Base-by-base conservation (phyloP, 1,140 invertebrate species). In the Adelges cooleyi region DNA sequence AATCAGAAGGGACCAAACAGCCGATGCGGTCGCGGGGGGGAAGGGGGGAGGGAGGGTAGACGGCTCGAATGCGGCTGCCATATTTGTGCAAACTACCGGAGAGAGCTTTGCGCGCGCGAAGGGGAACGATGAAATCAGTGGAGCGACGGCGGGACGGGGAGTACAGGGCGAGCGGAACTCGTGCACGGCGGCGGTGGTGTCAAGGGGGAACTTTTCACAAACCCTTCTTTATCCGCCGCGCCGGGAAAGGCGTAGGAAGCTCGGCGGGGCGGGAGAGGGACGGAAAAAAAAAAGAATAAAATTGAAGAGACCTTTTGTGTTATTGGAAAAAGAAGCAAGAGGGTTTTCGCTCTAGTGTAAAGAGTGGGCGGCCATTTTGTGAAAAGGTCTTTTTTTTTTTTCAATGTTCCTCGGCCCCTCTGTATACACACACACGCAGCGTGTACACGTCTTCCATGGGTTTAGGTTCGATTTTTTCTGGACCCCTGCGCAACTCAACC, bases 41-140 rank as follows among this genome's bases (percentile, higher is more conserved):
- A n/a, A n/a, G 1, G 52, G 36, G 9, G 38, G 38, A 5, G 53
- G 40, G 2, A 25, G 3, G 56, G 44, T 40, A 40, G 67, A 66
- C 29, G 67, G 65, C 48, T 65, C 65, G 62, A 65, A 67, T 68
- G 66, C 66, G 66, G 66, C 67, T 67, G 69, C 67, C 67, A 69
- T 69, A 68, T 69, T 69, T 69, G 69, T 69, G 67, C 66, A 69
- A 68, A 69, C 69, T 68, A 66, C 52, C 59, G 65, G 65, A 65
- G 68, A 65, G 68, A 44, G 56, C 56, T 38, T 42, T 17, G 50
- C 50, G 50, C 48, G 52, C 11, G 52, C 13, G 52, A 4, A 27
- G 56, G 56, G 56, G 56, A 62, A 62, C 56, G 56, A 66, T 67
- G 68, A 69, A 69, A 69, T 67, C 62, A 59, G 66, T 67, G 65